phyloP scores from a whole-genome alignment of 2,888 invertebrate species.

The Eilema sororculum region DNA sequence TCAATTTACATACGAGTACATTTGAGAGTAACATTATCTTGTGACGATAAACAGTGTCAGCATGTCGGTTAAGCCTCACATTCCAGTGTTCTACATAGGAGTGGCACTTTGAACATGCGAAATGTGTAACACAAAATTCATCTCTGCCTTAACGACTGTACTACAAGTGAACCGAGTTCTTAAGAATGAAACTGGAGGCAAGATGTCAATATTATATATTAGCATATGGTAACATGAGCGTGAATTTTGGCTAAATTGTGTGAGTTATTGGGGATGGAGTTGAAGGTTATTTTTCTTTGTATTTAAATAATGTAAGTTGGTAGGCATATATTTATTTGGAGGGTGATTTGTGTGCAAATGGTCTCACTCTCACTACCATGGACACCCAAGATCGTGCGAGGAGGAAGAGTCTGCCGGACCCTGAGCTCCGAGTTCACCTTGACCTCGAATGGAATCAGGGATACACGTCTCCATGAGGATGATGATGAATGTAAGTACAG shows the following conservation, averaged over 20 bases:
- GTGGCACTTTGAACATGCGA: constrained; percentile 38
- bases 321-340: no score
- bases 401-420: no score
- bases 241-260: background rate
- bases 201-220: constrained; percentile 4
- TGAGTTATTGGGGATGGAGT: background rate
- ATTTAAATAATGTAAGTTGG: no score
- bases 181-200: background rate
- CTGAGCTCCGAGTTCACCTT: no score
- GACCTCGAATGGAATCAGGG: no score
- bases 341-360: no score
- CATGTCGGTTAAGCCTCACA: constrained; percentile 25
- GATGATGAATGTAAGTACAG: no score
- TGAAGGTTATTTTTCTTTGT: background rate
- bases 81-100: constrained; percentile 34
- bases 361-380: no score
- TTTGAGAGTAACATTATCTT: constrained; percentile 40
- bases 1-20: constrained; percentile 36
- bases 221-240: background rate
- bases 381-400: no score
- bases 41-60: constrained; percentile 32
- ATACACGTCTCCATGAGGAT: no score
- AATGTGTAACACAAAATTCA: constrained; percentile 38
- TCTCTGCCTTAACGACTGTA: constrained; percentile 31
- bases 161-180: constrained; percentile 7